A percentile compares a stretch with the other conserved stretches of the same genome.
phyloP scores from a whole-genome alignment of 1,140 invertebrate genomes.

The Polypedilum vanderplanki region DNA sequence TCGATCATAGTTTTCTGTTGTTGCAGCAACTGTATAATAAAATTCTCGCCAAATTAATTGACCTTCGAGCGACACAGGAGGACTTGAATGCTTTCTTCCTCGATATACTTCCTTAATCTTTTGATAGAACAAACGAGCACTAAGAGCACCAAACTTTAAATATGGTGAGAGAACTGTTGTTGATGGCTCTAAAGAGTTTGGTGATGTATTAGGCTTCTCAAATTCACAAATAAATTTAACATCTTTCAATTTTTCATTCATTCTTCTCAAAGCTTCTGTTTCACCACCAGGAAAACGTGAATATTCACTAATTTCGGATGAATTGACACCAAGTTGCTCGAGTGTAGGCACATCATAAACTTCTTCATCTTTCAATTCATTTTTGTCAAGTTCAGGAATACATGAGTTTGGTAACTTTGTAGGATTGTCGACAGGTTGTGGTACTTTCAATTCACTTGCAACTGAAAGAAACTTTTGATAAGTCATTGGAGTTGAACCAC shows the following conservation, averaged over 20 bases:
- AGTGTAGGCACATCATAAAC: slow-evolving; percentile 55
- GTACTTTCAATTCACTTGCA: slow-evolving; percentile 51
- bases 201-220: slow-evolving; percentile 65
- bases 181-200: slow-evolving; percentile 62
- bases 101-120: slow-evolving; percentile 51
- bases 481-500: slow-evolving; percentile 58
- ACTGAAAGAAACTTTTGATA: slow-evolving; percentile 63
- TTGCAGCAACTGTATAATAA: slow-evolving; percentile 63
- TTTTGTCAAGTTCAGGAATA: slow-evolving; percentile 46
- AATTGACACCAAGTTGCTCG: slow-evolving; percentile 51
- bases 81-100: slow-evolving; percentile 49
- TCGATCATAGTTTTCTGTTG: slow-evolving; percentile 63
- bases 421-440: slow-evolving; percentile 47
- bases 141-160: slow-evolving; percentile 66
- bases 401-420: slow-evolving; percentile 43
- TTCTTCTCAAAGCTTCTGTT: slow-evolving; percentile 56
- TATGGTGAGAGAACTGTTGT: slow-evolving; percentile 69
- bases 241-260: slow-evolving; percentile 52
- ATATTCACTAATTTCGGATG: slow-evolving; percentile 41
- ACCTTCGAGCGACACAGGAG: slow-evolving; percentile 54
- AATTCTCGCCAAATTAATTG: slow-evolving; percentile 72
- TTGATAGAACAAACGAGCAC: slow-evolving; percentile 57
- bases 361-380: slow-evolving; percentile 42
- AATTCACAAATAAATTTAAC: slow-evolving; percentile 65
- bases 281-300: slow-evolving; percentile 59